phyloP scores from a whole-genome alignment of 2,113 vertebrate genomes.

The Peromyscus californicus region DNA sequence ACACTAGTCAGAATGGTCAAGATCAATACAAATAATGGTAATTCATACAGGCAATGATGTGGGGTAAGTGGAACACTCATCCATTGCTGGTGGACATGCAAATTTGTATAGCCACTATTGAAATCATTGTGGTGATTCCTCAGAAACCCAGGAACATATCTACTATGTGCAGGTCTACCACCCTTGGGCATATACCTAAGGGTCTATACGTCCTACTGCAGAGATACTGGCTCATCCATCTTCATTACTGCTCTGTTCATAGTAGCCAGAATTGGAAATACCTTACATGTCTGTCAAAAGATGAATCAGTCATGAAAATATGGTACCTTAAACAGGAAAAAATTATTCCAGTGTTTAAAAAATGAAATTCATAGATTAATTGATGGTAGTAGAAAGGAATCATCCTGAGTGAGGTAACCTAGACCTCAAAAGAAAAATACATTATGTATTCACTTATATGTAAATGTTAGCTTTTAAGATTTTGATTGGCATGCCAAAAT shows the following conservation, averaged over 20 bases:
- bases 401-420: background rate
- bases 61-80: background rate
- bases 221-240: background rate
- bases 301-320: background rate
- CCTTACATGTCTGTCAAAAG: background rate
- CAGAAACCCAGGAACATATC: background rate
- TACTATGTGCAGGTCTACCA: background rate
- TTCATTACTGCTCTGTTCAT: background rate
- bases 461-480: background rate
- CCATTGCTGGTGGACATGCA: background rate
- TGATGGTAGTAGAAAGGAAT: background rate
- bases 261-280: background rate
- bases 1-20: background rate
- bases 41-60: background rate
- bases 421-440: background rate
- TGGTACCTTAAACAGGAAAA: background rate
- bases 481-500: background rate
- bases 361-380: background rate
- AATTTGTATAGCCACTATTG: background rate
- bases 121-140: background rate
- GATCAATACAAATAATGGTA: background rate
- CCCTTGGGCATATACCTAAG: background rate
- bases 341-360: background rate
- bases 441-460: no score
- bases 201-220: background rate